A percentile compares a stretch with the other conserved stretches of the same genome.
Evolutionary conservation across 2,113 vertebrate genomes (phyloP).

Genomic region (Dipodomys ordii): DNA sequence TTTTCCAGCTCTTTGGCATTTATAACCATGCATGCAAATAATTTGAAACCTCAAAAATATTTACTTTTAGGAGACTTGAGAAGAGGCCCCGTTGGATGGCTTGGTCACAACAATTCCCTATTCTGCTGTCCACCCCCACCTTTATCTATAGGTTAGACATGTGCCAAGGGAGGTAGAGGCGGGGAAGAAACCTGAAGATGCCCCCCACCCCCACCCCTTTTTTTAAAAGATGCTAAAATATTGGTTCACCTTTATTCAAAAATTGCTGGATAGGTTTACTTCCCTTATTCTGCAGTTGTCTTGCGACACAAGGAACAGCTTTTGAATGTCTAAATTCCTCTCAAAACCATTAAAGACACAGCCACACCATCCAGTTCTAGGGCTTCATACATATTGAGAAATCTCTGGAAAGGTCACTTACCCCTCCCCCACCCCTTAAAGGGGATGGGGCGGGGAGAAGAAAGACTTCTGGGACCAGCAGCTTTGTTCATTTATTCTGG

Average conservation of each 20-base stretch:
- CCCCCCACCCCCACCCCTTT: background rate
- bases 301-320: constrained; percentile 52
- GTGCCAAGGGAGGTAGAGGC: background rate
- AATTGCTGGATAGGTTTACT: constrained; percentile 45
- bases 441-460: background rate
- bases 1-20: constrained; percentile 29
- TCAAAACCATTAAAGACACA: constrained; percentile 64
- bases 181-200: constrained; percentile 15
- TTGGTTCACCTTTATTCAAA: constrained; percentile 16
- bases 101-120: constrained; percentile 11
- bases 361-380: background rate
- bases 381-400: constrained; percentile 51
- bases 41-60: constrained; percentile 63
- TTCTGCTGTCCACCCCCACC: background rate
- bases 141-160: constrained; percentile 21
- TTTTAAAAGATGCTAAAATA: constrained; percentile 23
- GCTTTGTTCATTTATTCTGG: constrained; percentile 50
- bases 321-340: constrained; percentile 67
- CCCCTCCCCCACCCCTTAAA: constrained; percentile 29
- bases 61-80: constrained; percentile 44
- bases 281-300: constrained; percentile 31
- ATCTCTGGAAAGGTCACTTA: constrained; percentile 60
- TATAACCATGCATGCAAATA: constrained; percentile 35
- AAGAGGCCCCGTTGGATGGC: background rate
- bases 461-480: constrained; percentile 19